phyloP scores from a whole-genome alignment of 2,113 vertebrate species.

The Nematolebias whitei region DNA sequence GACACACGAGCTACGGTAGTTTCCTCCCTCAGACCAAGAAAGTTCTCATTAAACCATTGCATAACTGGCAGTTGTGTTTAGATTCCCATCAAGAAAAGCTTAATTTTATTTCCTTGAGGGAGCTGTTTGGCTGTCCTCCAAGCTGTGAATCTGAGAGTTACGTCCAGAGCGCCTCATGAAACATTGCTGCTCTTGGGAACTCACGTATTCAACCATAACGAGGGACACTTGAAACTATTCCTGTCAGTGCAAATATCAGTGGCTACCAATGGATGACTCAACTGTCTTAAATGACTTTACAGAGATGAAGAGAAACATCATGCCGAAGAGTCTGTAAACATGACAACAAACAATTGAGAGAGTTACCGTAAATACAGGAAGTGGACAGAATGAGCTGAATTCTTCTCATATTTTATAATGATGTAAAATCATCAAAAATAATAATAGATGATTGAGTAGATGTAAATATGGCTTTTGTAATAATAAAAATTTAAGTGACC shows the following conservation, averaged over 20 bases:
- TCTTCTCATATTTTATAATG: constrained; percentile 20
- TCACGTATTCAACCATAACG: constrained; percentile 5
- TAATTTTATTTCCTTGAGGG: constrained; percentile 22
- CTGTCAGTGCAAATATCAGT: constrained; percentile 28
- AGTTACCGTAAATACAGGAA: constrained; percentile 19
- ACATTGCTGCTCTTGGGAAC: constrained; percentile 21
- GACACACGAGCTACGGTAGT: background rate
- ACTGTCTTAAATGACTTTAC: constrained; percentile 32
- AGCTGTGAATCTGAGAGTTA: constrained; percentile 10
- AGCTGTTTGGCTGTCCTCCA: constrained; percentile 31
- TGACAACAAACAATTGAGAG: constrained; percentile 25
- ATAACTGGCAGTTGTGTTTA: constrained; percentile 12
- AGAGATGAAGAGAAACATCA: constrained; percentile 20
- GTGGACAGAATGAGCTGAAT: constrained; percentile 33
- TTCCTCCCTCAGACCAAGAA: constrained; percentile 4
- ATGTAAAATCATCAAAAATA: background rate
- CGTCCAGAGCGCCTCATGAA: constrained; percentile 12
- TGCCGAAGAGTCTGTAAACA: constrained; percentile 43
- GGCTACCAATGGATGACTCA: constrained; percentile 36
- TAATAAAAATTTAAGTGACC: too few species aligned
- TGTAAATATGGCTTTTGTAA: too few species aligned
- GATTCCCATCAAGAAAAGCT: constrained; percentile 17
- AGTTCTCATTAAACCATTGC: constrained; percentile 28
- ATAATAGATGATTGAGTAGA: too few species aligned
- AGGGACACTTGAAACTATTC: constrained; percentile 5